Conservation (phyloP, 2,113 vertebrate genomes). For the Onychorhynchus coronatus region DNA sequence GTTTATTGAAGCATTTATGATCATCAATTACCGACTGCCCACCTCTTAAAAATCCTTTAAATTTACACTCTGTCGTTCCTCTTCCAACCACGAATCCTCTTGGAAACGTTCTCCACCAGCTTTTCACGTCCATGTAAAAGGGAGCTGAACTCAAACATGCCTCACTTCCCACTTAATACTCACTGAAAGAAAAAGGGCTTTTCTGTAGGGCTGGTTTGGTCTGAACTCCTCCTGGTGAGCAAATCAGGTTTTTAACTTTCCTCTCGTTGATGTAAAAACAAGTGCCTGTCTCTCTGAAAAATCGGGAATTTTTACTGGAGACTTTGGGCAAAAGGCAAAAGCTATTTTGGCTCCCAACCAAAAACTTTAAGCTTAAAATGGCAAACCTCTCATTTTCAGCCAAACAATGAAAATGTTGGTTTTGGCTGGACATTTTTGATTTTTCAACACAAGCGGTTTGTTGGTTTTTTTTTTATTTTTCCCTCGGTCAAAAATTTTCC, state of each 20-base stretch:
- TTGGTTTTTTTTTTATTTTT: background rate
- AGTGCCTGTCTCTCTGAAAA: slow-evolving; percentile 46
- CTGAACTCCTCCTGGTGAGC: background rate
- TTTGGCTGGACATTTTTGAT: slow-evolving; percentile 65
- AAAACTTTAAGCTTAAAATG: slow-evolving; percentile 50
- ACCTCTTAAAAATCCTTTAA: background rate
- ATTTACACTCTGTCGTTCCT: background rate
- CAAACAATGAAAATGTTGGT: slow-evolving; percentile 59
- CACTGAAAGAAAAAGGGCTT: background rate
- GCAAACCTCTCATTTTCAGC: slow-evolving; percentile 61
- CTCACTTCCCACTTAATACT: background rate
- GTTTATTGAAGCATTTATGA: background rate
- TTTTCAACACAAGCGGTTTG: slow-evolving; percentile 43
- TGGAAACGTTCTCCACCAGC: background rate
- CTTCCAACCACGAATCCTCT: fast-evolving
- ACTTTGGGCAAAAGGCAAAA: slow-evolving; percentile 37
- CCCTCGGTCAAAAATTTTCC: slow-evolving; percentile 58
- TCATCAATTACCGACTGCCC: background rate
- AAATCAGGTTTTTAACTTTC: background rate
- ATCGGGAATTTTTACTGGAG: slow-evolving; percentile 49
- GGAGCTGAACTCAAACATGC: background rate
- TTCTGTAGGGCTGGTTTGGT: background rate
- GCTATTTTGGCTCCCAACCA: slow-evolving; percentile 33
- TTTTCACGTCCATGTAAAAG: background rate
- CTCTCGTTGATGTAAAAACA: slow-evolving; percentile 8